Conservation (phyloP, 2,888 invertebrate species). For the Ypsolopha sequella region DNA sequence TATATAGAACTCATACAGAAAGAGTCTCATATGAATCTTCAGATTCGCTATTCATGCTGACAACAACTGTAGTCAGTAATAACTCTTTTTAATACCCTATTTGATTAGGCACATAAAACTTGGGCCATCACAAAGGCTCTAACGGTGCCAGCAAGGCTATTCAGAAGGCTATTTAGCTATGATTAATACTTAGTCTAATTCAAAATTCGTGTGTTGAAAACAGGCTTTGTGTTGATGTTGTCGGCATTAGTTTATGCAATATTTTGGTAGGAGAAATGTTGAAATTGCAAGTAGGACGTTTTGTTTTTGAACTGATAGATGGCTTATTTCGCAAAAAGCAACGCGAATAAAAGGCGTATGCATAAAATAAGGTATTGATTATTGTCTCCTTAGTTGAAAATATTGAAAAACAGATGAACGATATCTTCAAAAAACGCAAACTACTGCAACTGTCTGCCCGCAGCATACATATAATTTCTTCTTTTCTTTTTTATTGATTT, state of each 20-base stretch:
- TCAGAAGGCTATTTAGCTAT: constrained; percentile 57
- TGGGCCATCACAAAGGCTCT: constrained; percentile 39
- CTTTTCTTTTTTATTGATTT: too few relatives aligned
- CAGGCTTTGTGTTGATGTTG: constrained; percentile 11
- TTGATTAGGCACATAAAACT: constrained; percentile 44
- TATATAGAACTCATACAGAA: constrained; percentile 6
- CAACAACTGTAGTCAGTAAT: constrained; percentile 58
- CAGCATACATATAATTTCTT: too few relatives aligned
- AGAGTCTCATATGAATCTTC: constrained; percentile 29
- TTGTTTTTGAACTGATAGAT: too few relatives aligned
- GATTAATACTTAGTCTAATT: constrained; percentile 60
- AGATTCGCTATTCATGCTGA: constrained; percentile 54
- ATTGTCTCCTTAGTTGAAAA: too few relatives aligned
- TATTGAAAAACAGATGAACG: too few relatives aligned
- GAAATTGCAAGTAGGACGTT: too few relatives aligned
- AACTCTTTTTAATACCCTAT: constrained; percentile 64
- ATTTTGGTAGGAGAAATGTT: too few relatives aligned
- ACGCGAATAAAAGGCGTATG: too few relatives aligned
- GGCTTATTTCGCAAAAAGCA: too few relatives aligned
- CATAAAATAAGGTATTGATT: too few relatives aligned
- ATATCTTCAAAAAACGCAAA: too few relatives aligned
- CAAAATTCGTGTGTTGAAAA: constrained; percentile 44
- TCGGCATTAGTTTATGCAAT: neutral
- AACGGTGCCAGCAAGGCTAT: constrained; percentile 49
- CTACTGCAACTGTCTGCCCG: too few relatives aligned